Conservation (phyloP, 2,888 invertebrate species). For the Caenorhabditis panamensis region DNA sequence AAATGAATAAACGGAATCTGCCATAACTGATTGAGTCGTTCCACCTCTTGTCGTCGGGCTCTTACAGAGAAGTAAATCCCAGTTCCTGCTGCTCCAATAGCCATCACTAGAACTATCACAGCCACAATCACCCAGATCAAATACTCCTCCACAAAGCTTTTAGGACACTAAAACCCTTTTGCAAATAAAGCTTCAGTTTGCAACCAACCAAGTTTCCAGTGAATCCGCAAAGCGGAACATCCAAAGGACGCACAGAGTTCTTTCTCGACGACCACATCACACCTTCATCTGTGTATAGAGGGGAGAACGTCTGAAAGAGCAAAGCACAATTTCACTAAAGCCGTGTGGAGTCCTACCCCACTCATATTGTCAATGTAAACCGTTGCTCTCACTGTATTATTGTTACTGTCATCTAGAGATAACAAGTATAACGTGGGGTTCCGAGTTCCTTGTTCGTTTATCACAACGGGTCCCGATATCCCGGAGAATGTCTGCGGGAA, state of each 20-base stretch:
- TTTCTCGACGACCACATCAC: conserved; percentile 43
- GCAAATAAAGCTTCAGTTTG: not conserved
- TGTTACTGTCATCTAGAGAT: conserved; percentile 37
- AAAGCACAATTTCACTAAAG: too few relatives aligned
- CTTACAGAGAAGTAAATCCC: conserved; percentile 48
- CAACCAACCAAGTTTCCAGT: conserved; percentile 47
- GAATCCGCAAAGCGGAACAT: conserved; percentile 66
- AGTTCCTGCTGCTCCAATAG: conserved; percentile 35
- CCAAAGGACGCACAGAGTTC: conserved; percentile 18
- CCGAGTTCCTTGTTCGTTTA: conserved; percentile 50
- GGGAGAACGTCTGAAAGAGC: conserved; percentile 35
- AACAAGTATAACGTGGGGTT: conserved; percentile 56
- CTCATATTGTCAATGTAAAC: conserved; percentile 53
- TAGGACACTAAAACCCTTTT: conserved; percentile 56
- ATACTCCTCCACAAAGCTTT: conserved; percentile 62
- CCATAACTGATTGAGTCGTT: conserved; percentile 65
- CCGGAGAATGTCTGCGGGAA: conserved; percentile 49
- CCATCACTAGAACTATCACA: conserved; percentile 48
- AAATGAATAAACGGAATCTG: conserved; percentile 64
- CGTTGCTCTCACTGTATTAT: conserved; percentile 38
- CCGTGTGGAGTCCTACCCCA: conserved; percentile 7
- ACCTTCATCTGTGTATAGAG: conserved; percentile 45
- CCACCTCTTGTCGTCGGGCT: conserved; percentile 58
- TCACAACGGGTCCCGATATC: conserved; percentile 54
- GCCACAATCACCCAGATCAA: conserved; percentile 63